These are phyloP conservation scores for Drosophila austrosaltans DNA, from an alignment of 2,888 invertebrate species.

Conservation along the genomic window DNA sequence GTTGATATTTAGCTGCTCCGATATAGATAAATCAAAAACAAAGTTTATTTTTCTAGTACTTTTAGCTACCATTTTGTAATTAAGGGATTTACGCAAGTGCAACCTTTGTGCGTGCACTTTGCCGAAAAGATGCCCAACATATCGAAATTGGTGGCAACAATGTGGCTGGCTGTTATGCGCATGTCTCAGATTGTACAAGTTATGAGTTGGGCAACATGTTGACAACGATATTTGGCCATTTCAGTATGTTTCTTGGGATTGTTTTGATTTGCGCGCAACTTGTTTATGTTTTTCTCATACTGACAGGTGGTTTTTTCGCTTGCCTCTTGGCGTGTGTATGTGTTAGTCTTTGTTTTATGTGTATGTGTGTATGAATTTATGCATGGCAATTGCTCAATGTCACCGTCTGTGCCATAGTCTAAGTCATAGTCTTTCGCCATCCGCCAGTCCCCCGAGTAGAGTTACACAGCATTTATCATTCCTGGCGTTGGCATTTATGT, in stretches of 20 bases:
- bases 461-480: constrained; percentile 51
- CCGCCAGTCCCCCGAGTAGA: constrained; percentile 23
- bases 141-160: constrained; percentile 47
- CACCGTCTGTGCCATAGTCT: constrained; percentile 51
- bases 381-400: constrained; percentile 76
- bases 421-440: constrained; percentile 23
- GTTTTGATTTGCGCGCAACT: constrained; percentile 50
- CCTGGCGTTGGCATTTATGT: constrained; percentile 40
- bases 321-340: constrained; percentile 14
- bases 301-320: constrained; percentile 63
- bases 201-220: constrained; percentile 50
- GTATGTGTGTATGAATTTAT: constrained; percentile 63
- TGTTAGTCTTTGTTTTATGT: constrained; percentile 7
- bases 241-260: constrained; percentile 34
- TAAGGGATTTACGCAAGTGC: constrained; percentile 50
- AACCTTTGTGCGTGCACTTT: constrained; percentile 35
- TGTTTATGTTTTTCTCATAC: constrained; percentile 57
- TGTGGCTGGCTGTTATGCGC: constrained; percentile 47
- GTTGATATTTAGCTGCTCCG: too few relatives aligned
- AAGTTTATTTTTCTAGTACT: too few relatives aligned
- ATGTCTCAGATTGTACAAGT: constrained; percentile 25
- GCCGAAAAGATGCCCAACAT: constrained; percentile 48
- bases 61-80: neutral
- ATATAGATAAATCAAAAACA: too few relatives aligned
- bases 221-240: constrained; percentile 6